A percentile compares a stretch with the other conserved stretches of the same genome.
phyloP scores from a whole-genome alignment of 2,113 vertebrate genomes.

The Malurus alboscapulatus region DNA sequence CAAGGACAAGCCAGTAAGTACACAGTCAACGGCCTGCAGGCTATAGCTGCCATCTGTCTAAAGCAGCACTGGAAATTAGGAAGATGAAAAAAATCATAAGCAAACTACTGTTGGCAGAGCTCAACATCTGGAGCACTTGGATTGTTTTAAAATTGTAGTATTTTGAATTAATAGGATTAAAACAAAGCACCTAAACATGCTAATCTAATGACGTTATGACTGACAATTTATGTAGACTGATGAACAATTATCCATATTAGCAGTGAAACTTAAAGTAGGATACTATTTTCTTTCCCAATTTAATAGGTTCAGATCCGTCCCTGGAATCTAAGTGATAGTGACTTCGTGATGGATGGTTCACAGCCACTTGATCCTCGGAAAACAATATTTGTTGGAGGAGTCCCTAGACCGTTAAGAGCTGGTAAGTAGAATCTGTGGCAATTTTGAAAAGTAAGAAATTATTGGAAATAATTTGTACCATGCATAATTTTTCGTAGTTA shows the following conservation, averaged over 20 bases:
- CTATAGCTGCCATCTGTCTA: constrained; percentile 16
- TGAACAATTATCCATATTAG: neutral
- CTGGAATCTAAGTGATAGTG: constrained; percentile 97
- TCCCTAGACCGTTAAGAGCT: constrained; percentile 93
- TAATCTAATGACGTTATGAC: neutral
- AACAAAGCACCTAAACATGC: neutral
- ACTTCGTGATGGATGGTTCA: constrained; percentile 98
- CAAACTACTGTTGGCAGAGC: neutral
- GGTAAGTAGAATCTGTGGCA: constrained; percentile 72
- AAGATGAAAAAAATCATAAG: constrained; percentile 4
- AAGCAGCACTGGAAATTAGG: constrained; percentile 1
- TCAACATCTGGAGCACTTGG: constrained; percentile 27
- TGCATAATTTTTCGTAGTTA: neutral
- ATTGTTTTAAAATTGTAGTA: neutral
- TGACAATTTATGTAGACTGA: neutral
- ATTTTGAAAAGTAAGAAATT: neutral
- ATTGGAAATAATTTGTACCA: neutral
- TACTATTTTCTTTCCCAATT: neutral
- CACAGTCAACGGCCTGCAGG: neutral
- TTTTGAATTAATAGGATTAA: constrained; percentile 32
- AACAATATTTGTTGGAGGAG: constrained; percentile 98
- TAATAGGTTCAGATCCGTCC: constrained; percentile 95
- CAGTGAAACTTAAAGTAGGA: neutral
- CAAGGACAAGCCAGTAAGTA: constrained; percentile 98
- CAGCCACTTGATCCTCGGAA: constrained; percentile 96